These are phyloP conservation scores for Nasonia vitripennis DNA, from an alignment of 1,140 invertebrate genomes.

Conservation along the genomic window DNA sequence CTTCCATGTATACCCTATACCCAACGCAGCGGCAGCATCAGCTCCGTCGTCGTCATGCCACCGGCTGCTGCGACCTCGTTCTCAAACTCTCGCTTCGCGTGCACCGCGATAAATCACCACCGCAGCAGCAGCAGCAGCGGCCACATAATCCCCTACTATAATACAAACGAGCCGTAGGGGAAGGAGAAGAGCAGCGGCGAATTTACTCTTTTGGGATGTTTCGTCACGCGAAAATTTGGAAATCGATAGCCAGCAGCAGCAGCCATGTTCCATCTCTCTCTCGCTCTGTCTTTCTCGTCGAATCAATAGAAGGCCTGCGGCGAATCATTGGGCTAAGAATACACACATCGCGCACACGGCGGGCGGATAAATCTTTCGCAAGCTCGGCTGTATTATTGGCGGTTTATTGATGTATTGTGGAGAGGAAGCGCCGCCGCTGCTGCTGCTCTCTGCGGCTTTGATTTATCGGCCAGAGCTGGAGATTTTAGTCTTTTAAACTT, in stretches of 20 bases:
- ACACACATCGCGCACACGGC: background rate
- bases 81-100: background rate
- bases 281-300: background rate
- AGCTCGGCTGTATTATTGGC: conserved; percentile 14
- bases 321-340: background rate
- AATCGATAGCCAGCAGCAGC: background rate
- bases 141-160: background rate
- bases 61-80: background rate
- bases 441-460: background rate
- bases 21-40: too few relatives aligned
- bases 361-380: background rate
- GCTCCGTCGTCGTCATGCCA: background rate
- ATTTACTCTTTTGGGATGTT: background rate
- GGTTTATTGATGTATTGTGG: conserved; percentile 21
- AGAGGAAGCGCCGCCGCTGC: background rate
- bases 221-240: conserved; percentile 32
- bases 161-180: background rate
- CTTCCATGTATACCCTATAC: background rate
- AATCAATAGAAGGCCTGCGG: conserved; percentile 29
- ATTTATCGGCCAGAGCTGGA: background rate
- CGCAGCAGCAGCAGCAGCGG: too few relatives aligned
- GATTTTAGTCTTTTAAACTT: background rate
- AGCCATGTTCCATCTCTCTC: background rate
- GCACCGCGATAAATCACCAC: background rate
- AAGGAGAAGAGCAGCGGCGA: background rate